These are phyloP conservation scores for Drosophila leontia DNA, from an alignment of 1,140 invertebrate species.

Conservation along the genomic window DNA sequence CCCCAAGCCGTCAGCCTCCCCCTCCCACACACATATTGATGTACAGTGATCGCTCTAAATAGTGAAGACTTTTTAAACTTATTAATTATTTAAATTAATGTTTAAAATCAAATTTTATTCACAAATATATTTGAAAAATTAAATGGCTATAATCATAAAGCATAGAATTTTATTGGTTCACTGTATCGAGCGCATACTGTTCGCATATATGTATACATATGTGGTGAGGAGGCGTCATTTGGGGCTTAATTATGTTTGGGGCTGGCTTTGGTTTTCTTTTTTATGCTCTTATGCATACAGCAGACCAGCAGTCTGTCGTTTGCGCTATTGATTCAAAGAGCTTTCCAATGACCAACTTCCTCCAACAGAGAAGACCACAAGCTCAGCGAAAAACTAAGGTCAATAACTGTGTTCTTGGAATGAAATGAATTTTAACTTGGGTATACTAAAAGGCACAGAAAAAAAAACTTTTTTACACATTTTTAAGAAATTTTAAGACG, in stretches of 20 bases:
- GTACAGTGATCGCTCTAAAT: background rate
- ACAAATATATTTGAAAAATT: too few species aligned
- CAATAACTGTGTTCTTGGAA: background rate
- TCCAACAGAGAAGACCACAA: background rate
- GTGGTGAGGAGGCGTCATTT: conserved; percentile 27
- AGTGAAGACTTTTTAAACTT: too few species aligned
- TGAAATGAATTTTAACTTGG: background rate
- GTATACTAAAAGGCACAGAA: background rate
- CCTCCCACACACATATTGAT: background rate
- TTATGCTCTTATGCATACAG: conserved; percentile 9
- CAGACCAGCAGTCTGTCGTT: conserved; percentile 27
- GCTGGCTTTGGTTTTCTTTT: conserved; percentile 10
- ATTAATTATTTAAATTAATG: too few species aligned
- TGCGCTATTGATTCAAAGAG: conserved; percentile 59
- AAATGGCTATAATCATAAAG: too few species aligned
- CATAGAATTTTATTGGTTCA: background rate
- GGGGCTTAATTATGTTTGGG: conserved; percentile 40
- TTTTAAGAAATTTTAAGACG: too few species aligned
- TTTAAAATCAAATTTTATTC: background rate
- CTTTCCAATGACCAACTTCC: conserved; percentile 35
- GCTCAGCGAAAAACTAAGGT: background rate
- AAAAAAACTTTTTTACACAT: background rate
- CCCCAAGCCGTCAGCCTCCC: background rate
- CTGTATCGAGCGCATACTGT: background rate
- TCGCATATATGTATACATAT: background rate